These are phyloP conservation scores for Pongo pygmaeus DNA, from an alignment of 2,113 vertebrate species.

Conservation along the genomic window DNA sequence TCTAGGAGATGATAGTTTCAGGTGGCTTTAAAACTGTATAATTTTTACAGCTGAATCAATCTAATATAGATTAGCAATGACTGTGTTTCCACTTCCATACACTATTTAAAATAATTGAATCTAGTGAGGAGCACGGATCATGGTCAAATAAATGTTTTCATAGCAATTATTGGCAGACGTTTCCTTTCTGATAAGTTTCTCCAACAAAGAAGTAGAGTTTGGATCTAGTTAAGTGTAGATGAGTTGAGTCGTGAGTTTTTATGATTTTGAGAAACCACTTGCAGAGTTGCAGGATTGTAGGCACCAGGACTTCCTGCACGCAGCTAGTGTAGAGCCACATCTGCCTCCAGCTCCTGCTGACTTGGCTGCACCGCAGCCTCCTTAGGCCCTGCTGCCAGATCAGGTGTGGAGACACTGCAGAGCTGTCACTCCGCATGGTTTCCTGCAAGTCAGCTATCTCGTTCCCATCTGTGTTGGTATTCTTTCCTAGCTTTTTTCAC, in stretches of 20 bases:
- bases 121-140: background rate
- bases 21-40: background rate
- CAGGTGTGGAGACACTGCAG: constrained; percentile 69
- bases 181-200: background rate
- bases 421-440: constrained; percentile 76
- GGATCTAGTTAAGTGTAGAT: background rate
- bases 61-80: constrained; percentile 32
- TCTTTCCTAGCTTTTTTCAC: constrained; percentile 33
- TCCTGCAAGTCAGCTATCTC: constrained; percentile 77
- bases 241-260: background rate
- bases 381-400: constrained; percentile 67
- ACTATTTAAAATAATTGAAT: constrained; percentile 62
- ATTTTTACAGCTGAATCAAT: background rate
- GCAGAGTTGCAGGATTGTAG: background rate
- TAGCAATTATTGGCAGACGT: background rate
- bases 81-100: background rate
- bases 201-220: background rate
- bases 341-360: constrained; percentile 45
- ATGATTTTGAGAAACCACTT: background rate
- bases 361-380: constrained; percentile 48
- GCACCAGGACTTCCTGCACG: background rate
- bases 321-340: constrained; percentile 50
- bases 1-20: background rate
- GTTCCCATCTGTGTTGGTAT: constrained; percentile 75
- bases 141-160: constrained; percentile 55